A percentile compares a stretch with the other conserved stretches of the same genome.
Evolutionary conservation across 1,140 invertebrate species (phyloP).

Genomic region (Ips nitidus): DNA sequence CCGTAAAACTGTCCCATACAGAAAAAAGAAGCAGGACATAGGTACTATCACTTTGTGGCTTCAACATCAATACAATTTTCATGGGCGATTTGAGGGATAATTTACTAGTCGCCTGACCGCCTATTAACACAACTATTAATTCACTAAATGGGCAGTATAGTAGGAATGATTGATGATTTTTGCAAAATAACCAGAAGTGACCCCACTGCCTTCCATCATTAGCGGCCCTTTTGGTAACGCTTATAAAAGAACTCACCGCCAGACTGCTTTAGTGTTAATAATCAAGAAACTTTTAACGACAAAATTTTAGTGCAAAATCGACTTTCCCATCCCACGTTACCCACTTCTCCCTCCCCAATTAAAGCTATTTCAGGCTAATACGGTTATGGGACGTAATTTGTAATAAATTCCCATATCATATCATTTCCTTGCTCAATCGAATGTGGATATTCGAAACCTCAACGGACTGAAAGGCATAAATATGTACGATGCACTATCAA

Average conservation of each 20-base stretch:
- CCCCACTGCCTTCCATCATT: slow-evolving; percentile 40
- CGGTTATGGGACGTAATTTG: slow-evolving; percentile 50
- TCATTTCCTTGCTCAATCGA: slow-evolving; percentile 47
- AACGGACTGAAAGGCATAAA: slow-evolving; percentile 12
- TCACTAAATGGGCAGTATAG: slow-evolving; percentile 25
- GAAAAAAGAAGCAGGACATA: no score
- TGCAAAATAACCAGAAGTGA: slow-evolving; percentile 41
- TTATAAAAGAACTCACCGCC: slow-evolving; percentile 14
- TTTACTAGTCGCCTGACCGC: slow-evolving; percentile 22
- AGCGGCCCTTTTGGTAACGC: slow-evolving; percentile 37
- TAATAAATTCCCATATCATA: slow-evolving; percentile 51
- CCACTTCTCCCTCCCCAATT: no score
- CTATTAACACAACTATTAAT: slow-evolving; percentile 35
- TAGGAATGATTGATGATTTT: slow-evolving; percentile 37
- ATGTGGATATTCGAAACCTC: slow-evolving; percentile 39
- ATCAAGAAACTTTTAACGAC: no score
- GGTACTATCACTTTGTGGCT: no score
- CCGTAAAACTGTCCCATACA: no score
- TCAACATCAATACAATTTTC: slow-evolving; percentile 17
- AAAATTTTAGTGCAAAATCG: no score
- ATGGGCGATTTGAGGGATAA: slow-evolving; percentile 14
- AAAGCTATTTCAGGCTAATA: neutral
- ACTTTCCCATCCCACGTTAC: no score
- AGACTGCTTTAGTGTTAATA: neutral
- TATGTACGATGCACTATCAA: slow-evolving; percentile 15